Evolutionary conservation across 2,888 invertebrate species (phyloP).

Genomic region (Pristionchus maxplancki): DNA sequence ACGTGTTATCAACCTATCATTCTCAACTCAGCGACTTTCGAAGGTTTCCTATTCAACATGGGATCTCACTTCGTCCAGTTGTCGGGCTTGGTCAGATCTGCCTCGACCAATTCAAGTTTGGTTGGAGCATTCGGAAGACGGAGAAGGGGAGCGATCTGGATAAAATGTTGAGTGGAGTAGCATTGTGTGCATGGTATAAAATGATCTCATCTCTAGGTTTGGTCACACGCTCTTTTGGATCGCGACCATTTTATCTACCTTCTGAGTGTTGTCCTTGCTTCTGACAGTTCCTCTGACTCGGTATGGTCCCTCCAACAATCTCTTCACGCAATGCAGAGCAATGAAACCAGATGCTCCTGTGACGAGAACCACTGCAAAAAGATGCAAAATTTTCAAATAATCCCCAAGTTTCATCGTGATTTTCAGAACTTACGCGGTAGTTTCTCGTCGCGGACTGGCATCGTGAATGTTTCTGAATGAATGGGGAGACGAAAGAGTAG

Average conservation of each 20-base stretch:
- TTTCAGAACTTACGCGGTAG: no score
- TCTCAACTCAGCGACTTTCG: neutral
- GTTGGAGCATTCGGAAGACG: conserved; percentile 78
- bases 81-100: conserved; percentile 77
- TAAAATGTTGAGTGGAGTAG: neutral
- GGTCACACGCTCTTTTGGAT: no score
- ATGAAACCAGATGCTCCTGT: conserved; percentile 81
- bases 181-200: no score
- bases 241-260: conserved; percentile 55
- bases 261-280: conserved; percentile 63
- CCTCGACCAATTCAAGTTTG: conserved; percentile 80
- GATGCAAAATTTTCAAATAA: no score
- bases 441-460: no score
- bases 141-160: conserved; percentile 55
- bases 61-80: conserved; percentile 11
- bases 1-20: neutral
- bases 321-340: conserved; percentile 80
- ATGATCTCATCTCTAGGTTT: no score
- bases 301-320: conserved; percentile 79
- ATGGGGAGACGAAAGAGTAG: no score
- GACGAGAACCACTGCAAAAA: conserved; percentile 78
- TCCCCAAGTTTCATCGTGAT: no score
- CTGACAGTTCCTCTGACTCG: conserved; percentile 80
- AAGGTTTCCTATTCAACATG: neutral
- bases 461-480: no score